Conservation (phyloP, 2,888 invertebrate species). For the Platypus cylindrus region DNA sequence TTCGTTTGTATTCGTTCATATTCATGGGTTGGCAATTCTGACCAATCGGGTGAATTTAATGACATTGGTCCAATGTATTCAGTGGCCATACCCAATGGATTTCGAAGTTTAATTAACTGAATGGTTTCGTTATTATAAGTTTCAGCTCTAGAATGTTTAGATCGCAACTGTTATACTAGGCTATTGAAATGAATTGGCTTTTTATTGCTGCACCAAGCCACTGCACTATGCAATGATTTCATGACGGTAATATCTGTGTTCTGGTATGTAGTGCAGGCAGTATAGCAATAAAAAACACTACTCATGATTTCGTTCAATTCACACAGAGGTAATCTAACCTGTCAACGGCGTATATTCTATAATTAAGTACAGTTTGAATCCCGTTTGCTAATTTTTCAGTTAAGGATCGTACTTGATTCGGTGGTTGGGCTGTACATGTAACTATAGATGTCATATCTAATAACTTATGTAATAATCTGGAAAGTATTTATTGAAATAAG, state of each 20-base stretch:
- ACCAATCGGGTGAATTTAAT: slow-evolving; percentile 59
- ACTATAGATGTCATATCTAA: slow-evolving; percentile 75
- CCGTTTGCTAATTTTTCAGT: slow-evolving; percentile 50
- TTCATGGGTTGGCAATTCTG: slow-evolving; percentile 59
- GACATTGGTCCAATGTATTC: slow-evolving; percentile 63
- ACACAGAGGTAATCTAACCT: slow-evolving; percentile 47
- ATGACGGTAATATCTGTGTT: too few relatives aligned
- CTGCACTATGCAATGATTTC: too few relatives aligned
- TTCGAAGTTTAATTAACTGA: slow-evolving; percentile 56
- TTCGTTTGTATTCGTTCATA: slow-evolving; percentile 55
- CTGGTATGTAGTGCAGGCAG: too few relatives aligned
- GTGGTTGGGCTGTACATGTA: slow-evolving; percentile 57
- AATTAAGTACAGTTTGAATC: slow-evolving; percentile 68
- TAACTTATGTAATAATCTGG: slow-evolving; percentile 50
- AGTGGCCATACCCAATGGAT: slow-evolving; percentile 49
- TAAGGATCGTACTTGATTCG: slow-evolving; percentile 32
- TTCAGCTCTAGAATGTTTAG: slow-evolving; percentile 53
- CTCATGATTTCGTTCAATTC: too few relatives aligned
- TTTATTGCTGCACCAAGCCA: too few relatives aligned
- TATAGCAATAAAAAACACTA: too few relatives aligned
- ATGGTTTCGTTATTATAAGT: slow-evolving; percentile 57
- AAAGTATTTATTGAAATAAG: slow-evolving; percentile 1
- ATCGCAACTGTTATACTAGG: neutral
- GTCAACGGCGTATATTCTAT: slow-evolving; percentile 60
- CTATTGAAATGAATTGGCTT: neutral